A percentile compares a stretch with the other conserved stretches of the same genome.
Evolutionary conservation across 2,113 vertebrate genomes (phyloP).

Genomic region (Bos indicus): DNA sequence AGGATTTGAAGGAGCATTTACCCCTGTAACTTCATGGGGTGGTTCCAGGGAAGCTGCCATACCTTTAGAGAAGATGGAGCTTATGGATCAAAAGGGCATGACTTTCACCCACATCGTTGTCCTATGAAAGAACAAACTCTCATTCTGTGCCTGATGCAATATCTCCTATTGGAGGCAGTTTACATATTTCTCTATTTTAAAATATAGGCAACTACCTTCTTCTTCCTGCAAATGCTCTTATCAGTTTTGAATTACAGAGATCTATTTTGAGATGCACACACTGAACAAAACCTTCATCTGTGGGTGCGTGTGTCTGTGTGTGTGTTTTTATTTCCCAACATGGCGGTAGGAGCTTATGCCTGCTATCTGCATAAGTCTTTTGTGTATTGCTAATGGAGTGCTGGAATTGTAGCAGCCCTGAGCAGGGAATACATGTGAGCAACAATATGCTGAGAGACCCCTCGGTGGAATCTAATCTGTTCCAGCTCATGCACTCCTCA

Average conservation of each 20-base stretch:
- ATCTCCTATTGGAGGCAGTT: constrained; percentile 79
- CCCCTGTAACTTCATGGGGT: constrained; percentile 52
- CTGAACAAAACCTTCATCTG: constrained; percentile 83
- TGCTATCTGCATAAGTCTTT: constrained; percentile 91
- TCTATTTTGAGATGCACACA: constrained; percentile 90
- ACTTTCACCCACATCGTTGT: constrained; percentile 74
- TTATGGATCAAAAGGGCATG: constrained; percentile 78
- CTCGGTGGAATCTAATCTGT: constrained; percentile 93
- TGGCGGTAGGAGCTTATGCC: constrained; percentile 84
- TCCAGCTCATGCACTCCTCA: constrained; percentile 92
- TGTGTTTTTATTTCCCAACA: constrained; percentile 85
- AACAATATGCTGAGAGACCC: constrained; percentile 92
- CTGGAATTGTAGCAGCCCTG: constrained; percentile 88
- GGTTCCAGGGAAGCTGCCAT: background rate
- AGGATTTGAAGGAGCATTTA: background rate
- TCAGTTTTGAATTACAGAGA: constrained; percentile 91
- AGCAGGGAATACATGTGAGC: constrained; percentile 88
- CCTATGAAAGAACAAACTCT: constrained; percentile 80
- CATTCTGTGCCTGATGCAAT: constrained; percentile 68
- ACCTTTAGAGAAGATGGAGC: constrained; percentile 72
- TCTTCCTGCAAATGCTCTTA: constrained; percentile 87
- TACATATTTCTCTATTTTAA: constrained; percentile 81
- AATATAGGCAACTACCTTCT: constrained; percentile 80
- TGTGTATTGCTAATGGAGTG: constrained; percentile 92
- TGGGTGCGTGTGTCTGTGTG: constrained; percentile 10